phyloP scores from a whole-genome alignment of 2,888 invertebrate species.

The Agonopterix arenella region DNA sequence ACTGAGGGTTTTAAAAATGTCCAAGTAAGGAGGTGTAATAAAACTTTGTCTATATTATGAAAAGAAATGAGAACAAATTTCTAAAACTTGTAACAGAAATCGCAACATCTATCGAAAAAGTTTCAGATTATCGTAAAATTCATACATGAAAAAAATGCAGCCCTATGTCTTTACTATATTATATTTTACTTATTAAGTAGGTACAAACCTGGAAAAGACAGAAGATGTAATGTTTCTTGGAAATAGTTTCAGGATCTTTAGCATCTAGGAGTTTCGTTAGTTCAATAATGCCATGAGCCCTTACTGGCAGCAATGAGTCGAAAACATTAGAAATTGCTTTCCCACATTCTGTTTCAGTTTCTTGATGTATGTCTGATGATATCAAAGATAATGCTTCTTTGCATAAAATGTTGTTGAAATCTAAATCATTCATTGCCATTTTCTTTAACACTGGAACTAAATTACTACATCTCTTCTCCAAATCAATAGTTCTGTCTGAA shows the following conservation, averaged over 20 bases:
- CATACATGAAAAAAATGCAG: too few species aligned
- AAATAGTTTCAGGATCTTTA: conserved; percentile 79
- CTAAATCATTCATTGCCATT: conserved; percentile 30
- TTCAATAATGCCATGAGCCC: conserved; percentile 87
- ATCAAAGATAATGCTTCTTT: conserved; percentile 51
- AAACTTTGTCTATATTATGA: too few species aligned
- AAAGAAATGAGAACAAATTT: too few species aligned
- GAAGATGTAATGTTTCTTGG: conserved; percentile 80
- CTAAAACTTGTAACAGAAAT: too few species aligned
- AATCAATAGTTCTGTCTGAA: conserved; percentile 23
- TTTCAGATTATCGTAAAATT: too few species aligned
- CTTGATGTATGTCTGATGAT: conserved; percentile 23
- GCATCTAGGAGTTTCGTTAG: conserved; percentile 83
- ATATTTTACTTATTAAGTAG: not conserved
- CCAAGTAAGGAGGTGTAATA: too few species aligned
- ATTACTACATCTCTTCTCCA: conserved; percentile 32
- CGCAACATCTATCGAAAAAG: too few species aligned
- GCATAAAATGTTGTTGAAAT: conserved; percentile 43
- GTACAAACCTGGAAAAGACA: conserved; percentile 83
- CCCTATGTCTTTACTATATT: not conserved
- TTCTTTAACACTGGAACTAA: conserved; percentile 43
- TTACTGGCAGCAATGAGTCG: conserved; percentile 85
- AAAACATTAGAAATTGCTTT: conserved; percentile 81
- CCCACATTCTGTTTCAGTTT: conserved; percentile 62
- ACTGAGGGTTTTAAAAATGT: too few species aligned